Base-by-base conservation (phyloP, 2,888 invertebrate species). In the Catonia carolina region DNA sequence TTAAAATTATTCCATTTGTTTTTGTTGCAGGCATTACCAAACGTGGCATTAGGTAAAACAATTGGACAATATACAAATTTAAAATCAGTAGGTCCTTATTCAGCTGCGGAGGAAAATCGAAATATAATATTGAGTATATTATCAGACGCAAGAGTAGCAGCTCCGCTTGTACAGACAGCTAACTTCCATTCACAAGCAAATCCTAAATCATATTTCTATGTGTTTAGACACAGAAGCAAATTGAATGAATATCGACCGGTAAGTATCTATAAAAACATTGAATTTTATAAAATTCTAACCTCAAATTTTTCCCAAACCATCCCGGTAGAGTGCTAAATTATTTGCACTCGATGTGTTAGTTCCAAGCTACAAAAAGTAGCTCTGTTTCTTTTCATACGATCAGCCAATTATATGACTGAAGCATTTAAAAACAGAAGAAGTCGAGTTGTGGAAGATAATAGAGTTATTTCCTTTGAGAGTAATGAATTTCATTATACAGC, bases 61-160 rank as follows among this genome's bases (percentile, higher is more conserved):
- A 60, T 64, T 8, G 49, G 53, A n/a, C 59, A 63, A 48, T 65
- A 65, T 42, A 52, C 58, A 1, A 59, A 61, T 2, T 59, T 59
- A 22, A 49, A 55, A 33, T 36, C 45, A 41, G 23, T 36, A 7
- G 31, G 49, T 41, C 39, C 50, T 31, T 53, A 18, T 33, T 61
- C 61, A 8, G 72, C 73, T 45, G 73, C 77, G 49, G 74, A 82
- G 69, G 76, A 80, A 35, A 80, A 85, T 69, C 79, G 91, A 27
- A 89, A 93, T 71, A 80, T 85, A 52, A 83, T 95, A 4, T 77
- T 97, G 62, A 89, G 91, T 69, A 83, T 94, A 58, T 78, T 97
- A 60, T 91, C 93, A 53, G 95, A 96, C 73, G 90, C 91, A 6
- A 80, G 89, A 57, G 86, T 89, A 17, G 82, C 89, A 18, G 88